phyloP scores from a whole-genome alignment of 2,888 invertebrate species.

The Stenchaetothrips biformis region DNA sequence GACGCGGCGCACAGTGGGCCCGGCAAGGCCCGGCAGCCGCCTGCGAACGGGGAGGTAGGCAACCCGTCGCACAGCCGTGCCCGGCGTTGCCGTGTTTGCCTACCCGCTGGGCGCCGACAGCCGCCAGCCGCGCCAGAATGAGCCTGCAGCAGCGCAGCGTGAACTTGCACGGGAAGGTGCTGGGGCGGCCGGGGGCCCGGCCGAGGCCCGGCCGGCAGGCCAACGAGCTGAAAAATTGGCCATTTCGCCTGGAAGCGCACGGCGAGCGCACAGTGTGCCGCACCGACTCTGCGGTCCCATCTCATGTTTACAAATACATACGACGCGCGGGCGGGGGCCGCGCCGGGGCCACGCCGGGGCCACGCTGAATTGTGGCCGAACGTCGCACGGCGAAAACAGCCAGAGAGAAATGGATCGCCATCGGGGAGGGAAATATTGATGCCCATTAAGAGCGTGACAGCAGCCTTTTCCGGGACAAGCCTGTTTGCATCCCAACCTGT shows the following conservation, averaged over 20 bases:
- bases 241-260: not conserved
- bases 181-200: not conserved
- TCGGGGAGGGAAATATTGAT: not conserved
- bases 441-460: not conserved
- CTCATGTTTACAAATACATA: slow-evolving; percentile 13
- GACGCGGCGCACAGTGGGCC: not conserved
- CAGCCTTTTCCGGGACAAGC: not conserved
- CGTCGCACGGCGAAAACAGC: not conserved
- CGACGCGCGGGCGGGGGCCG: not conserved
- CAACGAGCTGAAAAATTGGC: slow-evolving; percentile 23
- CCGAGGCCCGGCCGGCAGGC: not conserved
- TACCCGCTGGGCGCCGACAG: not conserved
- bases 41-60: no score
- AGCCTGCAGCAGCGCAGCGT: no score
- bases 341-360: not conserved
- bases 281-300: slow-evolving; percentile 12
- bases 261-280: not conserved
- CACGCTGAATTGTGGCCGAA: not conserved
- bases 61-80: no score
- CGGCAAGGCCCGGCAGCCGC: not conserved
- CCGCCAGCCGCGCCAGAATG: not conserved
- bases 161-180: no score
- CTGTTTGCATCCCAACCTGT: not conserved
- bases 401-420: not conserved
- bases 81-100: no score